These are phyloP conservation scores for Gymnarchus niloticus DNA, from an alignment of 2,113 vertebrate species.

Conservation along the genomic window DNA sequence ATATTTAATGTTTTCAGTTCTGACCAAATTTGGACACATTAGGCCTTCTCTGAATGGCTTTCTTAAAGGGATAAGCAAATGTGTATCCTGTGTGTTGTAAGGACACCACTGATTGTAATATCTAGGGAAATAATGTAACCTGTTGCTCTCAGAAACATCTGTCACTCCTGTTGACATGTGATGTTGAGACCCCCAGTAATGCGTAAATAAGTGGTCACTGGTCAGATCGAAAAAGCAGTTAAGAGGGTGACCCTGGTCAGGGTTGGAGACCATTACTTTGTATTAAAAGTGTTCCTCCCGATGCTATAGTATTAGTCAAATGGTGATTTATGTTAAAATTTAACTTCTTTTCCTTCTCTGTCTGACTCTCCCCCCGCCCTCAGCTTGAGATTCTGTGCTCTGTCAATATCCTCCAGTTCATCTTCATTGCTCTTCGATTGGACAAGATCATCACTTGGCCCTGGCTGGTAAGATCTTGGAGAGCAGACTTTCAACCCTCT, in stretches of 20 bases:
- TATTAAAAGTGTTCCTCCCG: too few relatives aligned
- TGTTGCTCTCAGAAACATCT: too few relatives aligned
- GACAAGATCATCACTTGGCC: conserved; percentile 95
- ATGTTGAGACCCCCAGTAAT: too few relatives aligned
- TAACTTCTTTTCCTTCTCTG: neutral
- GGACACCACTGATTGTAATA: neutral
- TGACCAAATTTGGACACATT: neutral
- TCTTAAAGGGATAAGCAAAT: neutral
- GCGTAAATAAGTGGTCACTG: too few relatives aligned
- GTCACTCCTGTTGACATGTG: too few relatives aligned
- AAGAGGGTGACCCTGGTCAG: too few relatives aligned
- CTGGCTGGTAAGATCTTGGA: conserved; percentile 80
- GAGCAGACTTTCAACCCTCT: neutral
- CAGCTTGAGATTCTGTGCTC: conserved; percentile 98
- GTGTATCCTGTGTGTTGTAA: neutral
- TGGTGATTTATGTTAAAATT: neutral
- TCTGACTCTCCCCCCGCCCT: conserved; percentile 30
- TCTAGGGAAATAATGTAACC: too few relatives aligned
- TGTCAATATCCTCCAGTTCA: conserved; percentile 98
- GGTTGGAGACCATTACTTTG: too few relatives aligned
- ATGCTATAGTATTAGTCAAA: neutral
- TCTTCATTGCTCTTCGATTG: conserved; percentile 94
- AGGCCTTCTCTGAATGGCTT: neutral
- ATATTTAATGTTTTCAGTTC: too few relatives aligned
- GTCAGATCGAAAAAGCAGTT: too few relatives aligned